Base-by-base conservation (phyloP, 2,113 vertebrate species). In the Globicephala melas region DNA sequence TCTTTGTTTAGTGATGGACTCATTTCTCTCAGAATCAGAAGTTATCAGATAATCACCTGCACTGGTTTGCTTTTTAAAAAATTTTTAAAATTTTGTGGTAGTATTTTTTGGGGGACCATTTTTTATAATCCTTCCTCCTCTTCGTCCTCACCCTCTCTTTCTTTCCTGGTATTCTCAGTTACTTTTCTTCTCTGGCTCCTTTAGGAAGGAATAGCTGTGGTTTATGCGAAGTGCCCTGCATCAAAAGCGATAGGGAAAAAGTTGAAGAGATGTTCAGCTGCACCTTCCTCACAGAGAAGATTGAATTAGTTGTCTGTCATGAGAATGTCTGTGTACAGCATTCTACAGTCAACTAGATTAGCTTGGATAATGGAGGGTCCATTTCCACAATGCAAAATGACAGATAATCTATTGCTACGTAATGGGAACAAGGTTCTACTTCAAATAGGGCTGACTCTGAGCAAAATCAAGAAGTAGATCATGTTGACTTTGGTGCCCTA, bases 341-440 rank as follows among this genome's bases (percentile, higher is more conserved):
- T 79, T 90, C 89, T 91, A 65, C 41, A 96, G 92, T 88, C 98
- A 93, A 93, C 95, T 55, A 90, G 96, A 96, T 97, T 96, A 97
- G 93, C 80, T 76, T 94, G 96, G 95, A 96, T 97, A 96, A 91
- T 92, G 89, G 94, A 97, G 65, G 95, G 47, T 85, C 50, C 94
- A 90, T 88, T 97, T 95, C 70, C 84, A 97, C 97, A 96, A 96
- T 98, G 97, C 89, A 98, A 97, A 98, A 98, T 98, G 97, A 96
- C 97, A 98, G 97, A 97, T 97, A 96, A 98, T 97, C 96, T 97
- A 96, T 97, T 96, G 96, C 92, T 92, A 88, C 87, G 65, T 98
- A 98, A 97, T 96, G 95, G 89, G 87, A 97, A 88, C 96, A 97
- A 96, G 96, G 80, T 81, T 95, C 90, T 77, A 68, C 65, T 96